Percentiles rank a stretch among this genome's conserved stretches.
These are phyloP conservation scores for Cerceris ruficornis DNA, from an alignment of 2,888 invertebrate species.

Conservation along the genomic window DNA sequence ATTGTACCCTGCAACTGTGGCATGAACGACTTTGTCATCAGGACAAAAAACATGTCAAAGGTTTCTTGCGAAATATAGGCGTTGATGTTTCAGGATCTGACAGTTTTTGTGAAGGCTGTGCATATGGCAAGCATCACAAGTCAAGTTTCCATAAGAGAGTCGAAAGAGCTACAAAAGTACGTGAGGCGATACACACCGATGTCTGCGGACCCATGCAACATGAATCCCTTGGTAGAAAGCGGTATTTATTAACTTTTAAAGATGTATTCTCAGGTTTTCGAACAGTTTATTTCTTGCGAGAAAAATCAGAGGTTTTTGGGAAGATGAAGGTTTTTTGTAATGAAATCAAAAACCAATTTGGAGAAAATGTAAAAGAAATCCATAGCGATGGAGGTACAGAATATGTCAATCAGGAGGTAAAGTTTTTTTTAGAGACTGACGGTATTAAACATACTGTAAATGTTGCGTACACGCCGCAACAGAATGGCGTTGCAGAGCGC, in stretches of 20 bases:
- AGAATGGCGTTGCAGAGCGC: constrained; percentile 49
- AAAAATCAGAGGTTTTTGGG: constrained; percentile 24
- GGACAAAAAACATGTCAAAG: not conserved
- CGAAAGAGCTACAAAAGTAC: constrained; percentile 11
- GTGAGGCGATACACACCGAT: constrained; percentile 25
- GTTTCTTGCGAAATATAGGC: not conserved
- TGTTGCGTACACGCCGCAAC: constrained; percentile 44
- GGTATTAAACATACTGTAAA: constrained; percentile 54
- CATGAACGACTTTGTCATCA: constrained; percentile 2
- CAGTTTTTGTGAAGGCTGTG: not conserved
- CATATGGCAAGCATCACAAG: constrained; percentile 19
- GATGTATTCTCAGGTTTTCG: constrained; percentile 17
- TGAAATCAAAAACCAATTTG: constrained; percentile 46
- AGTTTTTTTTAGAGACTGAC: constrained; percentile 24
- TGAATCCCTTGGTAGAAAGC: constrained; percentile 9
- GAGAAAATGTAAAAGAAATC: constrained; percentile 51
- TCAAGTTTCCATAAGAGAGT: constrained; percentile 19
- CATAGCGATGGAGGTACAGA: constrained; percentile 57
- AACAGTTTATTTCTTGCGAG: constrained; percentile 16
- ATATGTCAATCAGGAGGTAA: constrained; percentile 46
- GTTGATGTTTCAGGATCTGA: constrained; percentile 9
- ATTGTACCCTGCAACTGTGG: not conserved
- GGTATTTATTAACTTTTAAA: constrained; percentile 12
- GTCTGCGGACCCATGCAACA: constrained; percentile 22
- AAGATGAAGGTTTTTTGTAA: constrained; percentile 32